phyloP scores from a whole-genome alignment of 2,888 invertebrate genomes.

The Ametastegia equiseti region DNA sequence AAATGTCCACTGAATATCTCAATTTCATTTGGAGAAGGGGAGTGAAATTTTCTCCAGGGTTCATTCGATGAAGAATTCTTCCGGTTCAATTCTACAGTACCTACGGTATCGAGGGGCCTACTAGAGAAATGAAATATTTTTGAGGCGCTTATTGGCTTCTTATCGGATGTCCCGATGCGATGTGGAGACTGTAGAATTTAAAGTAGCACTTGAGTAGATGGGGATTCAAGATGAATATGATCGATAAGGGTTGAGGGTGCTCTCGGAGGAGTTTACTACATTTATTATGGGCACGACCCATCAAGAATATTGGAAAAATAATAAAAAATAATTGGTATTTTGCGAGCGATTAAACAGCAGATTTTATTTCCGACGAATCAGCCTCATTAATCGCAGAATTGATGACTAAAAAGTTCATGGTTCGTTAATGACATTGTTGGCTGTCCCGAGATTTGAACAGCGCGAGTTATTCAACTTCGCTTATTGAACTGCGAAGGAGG shows the following conservation, averaged over 20 bases:
- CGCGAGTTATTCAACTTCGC: conserved; percentile 13
- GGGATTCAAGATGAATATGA: conserved; percentile 19
- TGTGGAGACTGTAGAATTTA: conserved; percentile 6
- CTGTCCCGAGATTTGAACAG: conserved; percentile 5
- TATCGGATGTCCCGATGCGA: neutral
- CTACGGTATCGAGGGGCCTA: neutral
- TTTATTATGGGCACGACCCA: neutral
- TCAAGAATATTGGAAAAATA: neutral
- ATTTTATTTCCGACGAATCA: neutral
- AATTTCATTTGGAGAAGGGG: too few relatives aligned
- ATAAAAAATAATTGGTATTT: neutral
- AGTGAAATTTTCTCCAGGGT: too few relatives aligned
- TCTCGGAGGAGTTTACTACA: neutral
- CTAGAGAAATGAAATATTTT: neutral
- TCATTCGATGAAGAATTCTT: too few relatives aligned
- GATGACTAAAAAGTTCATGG: conserved; percentile 5
- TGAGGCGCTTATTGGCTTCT: neutral
- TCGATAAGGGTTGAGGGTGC: conserved; percentile 13
- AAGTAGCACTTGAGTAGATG: conserved; percentile 20
- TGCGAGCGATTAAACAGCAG: neutral
- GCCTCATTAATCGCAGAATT: neutral
- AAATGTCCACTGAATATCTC: too few relatives aligned
- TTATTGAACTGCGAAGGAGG: neutral
- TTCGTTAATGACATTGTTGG: conserved; percentile 23
- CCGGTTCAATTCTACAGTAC: too few relatives aligned